Percentiles rank a stretch among this genome's conserved stretches.
Conservation (phyloP, 2,888 invertebrate species). For the Acrocyrtus sp. region DNA sequence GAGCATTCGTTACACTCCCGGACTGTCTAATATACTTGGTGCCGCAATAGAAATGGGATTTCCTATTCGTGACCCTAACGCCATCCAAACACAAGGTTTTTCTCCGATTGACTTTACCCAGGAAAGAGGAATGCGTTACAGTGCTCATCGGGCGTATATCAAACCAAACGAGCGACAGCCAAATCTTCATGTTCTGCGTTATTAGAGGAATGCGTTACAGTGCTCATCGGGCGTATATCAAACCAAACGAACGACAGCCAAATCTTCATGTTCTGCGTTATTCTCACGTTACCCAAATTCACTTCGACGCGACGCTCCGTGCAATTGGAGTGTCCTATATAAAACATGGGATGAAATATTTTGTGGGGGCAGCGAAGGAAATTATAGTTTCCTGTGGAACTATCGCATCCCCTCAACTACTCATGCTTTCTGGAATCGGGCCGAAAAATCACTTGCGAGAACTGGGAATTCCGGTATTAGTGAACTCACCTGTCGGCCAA, state of each 20-base stretch:
- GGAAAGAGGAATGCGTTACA: slow-evolving; percentile 15
- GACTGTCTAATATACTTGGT: slow-evolving; percentile 1
- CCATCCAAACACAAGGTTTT: slow-evolving; percentile 21
- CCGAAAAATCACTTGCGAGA: slow-evolving; percentile 15
- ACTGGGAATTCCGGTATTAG: slow-evolving; percentile 12
- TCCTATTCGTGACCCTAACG: slow-evolving; percentile 22
- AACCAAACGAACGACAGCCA: not conserved
- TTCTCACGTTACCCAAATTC: slow-evolving; percentile 11
- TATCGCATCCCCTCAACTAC: slow-evolving; percentile 17
- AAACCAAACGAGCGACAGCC: not conserved
- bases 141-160: slow-evolving; percentile 20
- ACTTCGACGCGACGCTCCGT: slow-evolving; percentile 16
- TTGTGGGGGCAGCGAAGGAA: slow-evolving; percentile 24
- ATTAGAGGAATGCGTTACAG: slow-evolving; percentile 23
- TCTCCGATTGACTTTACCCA: slow-evolving; percentile 24
- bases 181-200: slow-evolving; percentile 4
- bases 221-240: slow-evolving; percentile 18
- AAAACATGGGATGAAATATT: slow-evolving; percentile 6
- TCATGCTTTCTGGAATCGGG: slow-evolving; percentile 33
- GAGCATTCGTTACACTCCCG: slow-evolving; percentile 7
- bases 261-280: slow-evolving; percentile 10
- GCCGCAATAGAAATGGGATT: slow-evolving; percentile 25
- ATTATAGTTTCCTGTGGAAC: slow-evolving; percentile 28
- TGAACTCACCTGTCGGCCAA: slow-evolving; percentile 26
- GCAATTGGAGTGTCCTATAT: slow-evolving; percentile 39